Percentiles rank a stretch among this genome's conserved stretches.
Evolutionary conservation across 2,888 invertebrate genomes (phyloP).

Genomic region (Plusia festucae): DNA sequence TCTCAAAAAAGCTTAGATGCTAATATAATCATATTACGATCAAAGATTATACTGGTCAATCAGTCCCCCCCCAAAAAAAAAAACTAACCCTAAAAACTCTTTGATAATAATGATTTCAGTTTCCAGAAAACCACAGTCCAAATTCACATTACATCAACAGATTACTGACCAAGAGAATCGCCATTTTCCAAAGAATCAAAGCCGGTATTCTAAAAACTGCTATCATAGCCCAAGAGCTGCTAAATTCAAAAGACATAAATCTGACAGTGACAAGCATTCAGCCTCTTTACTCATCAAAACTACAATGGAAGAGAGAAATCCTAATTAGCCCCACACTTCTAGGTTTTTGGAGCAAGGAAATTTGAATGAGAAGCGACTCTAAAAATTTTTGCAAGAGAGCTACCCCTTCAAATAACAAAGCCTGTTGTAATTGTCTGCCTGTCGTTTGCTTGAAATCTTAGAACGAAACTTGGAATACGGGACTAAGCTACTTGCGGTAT

Average conservation of each 20-base stretch:
- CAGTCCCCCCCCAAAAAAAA: too few species aligned
- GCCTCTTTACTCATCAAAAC: conserved; percentile 9
- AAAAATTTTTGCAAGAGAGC: conserved; percentile 46
- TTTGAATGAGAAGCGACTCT: conserved; percentile 46
- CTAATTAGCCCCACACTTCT: conserved; percentile 53
- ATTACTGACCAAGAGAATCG: neutral
- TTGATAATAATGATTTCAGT: too few species aligned
- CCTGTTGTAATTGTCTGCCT: conserved; percentile 59
- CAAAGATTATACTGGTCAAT: too few species aligned
- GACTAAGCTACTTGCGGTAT: conserved; percentile 48
- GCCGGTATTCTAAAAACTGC: neutral
- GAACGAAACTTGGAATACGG: conserved; percentile 32
- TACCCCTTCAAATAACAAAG: conserved; percentile 62
- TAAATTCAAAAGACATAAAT: conserved; percentile 16
- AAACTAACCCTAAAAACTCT: too few species aligned
- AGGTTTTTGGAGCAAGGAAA: conserved; percentile 46
- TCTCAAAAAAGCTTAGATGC: too few species aligned
- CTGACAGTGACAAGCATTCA: conserved; percentile 18
- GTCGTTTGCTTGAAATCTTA: conserved; percentile 55
- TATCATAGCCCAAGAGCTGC: neutral
- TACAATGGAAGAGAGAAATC: conserved; percentile 37
- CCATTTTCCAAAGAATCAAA: neutral
- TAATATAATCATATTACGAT: too few species aligned
- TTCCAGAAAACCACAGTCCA: neutral
- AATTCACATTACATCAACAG: neutral